Evolutionary conservation across 1,140 invertebrate species (phyloP), one percentile per base, ranked within the genome.

Genomic region (Ephestia elutella): DNA sequence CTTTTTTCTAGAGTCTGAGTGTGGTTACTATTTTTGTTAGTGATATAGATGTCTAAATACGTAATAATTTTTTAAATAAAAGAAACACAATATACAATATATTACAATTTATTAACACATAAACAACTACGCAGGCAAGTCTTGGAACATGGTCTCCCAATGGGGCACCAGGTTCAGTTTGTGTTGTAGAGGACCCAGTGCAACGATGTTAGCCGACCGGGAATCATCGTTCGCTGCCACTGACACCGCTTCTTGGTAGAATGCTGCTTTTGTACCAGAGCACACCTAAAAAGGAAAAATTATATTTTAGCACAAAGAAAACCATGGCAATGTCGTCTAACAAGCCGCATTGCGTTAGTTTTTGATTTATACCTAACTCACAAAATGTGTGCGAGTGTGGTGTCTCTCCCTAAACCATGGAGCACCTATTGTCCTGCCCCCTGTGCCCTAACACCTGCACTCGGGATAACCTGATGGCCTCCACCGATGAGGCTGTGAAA

Each of bases 131-230:
- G 75, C 61, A 8, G 74, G 63, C 69, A 86, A 77, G 11, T 86
- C 69, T 9, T 68, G 60, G 55, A 89, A 86, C 70, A 89, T 79
- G 11, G 66, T 54, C 32, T 88, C 80, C 88, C 88, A 89, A 48
- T 87, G 69, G 0, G 86, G 88, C 0, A 78, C 70, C 10, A 87
- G 49, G 51, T 77, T 86, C 0, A 89, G 76, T 44, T 89, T 89
- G 62, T 84, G 80, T 35, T 78, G 77, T 5, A 89, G 54, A 0
- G 71, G 21, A 0, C 88, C 88, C 1, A 89, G 68, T 0, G 82
- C 71, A 7, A 86, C 66, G 5, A 87, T 63, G 60, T 54, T 75
- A 0, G 86, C 86, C 0, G 80, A 82, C 0, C 79, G 72, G 0
- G 80, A 73, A 2, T 63, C 54, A 0, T 80, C 75, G 35, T 86